A percentile compares a stretch with the other conserved stretches of the same genome.
Conservation (phyloP, 2,888 invertebrate genomes). For the Caenorhabditis sulstoni region DNA sequence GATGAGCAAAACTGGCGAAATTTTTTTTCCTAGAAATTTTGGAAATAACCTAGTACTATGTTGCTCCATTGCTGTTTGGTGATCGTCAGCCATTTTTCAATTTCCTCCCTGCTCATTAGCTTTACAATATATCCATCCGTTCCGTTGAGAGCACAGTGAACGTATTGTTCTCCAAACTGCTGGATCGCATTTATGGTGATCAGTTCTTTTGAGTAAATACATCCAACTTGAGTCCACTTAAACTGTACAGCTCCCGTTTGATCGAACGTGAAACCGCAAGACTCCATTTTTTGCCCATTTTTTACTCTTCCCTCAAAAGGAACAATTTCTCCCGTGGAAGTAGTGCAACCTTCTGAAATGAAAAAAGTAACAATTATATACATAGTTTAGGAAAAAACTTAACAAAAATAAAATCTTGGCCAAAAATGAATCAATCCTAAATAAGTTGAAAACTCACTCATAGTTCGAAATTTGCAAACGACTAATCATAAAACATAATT, state of each 20-base stretch:
- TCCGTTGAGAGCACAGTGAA: constrained; percentile 57
- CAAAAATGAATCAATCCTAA: too few relatives aligned
- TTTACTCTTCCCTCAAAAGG: constrained; percentile 46
- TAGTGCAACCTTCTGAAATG: constrained; percentile 55
- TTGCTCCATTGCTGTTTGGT: constrained; percentile 43
- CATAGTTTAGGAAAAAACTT: too few relatives aligned
- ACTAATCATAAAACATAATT: too few relatives aligned
- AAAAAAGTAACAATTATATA: too few relatives aligned
- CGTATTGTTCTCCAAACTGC: constrained; percentile 41
- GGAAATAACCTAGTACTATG: constrained; percentile 35
- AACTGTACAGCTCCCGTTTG: constrained; percentile 38
- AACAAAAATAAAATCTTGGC: too few relatives aligned
- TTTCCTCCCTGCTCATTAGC: constrained; percentile 53
- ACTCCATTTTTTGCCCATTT: constrained; percentile 43
- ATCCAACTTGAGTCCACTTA: constrained; percentile 55
- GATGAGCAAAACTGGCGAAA: too few relatives aligned
- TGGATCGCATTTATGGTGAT: constrained; percentile 62
- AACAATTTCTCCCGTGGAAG: constrained; percentile 27
- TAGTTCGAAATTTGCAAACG: too few relatives aligned
- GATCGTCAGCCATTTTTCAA: constrained; percentile 43
- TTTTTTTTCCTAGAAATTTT: too few relatives aligned
- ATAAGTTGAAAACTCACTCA: too few relatives aligned
- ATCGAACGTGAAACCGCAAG: constrained; percentile 52
- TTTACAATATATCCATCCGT: constrained; percentile 29
- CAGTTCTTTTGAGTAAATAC: constrained; percentile 48